Evolutionary conservation across 2,113 vertebrate species (phyloP), one percentile per base, ranked within the genome.

Genomic region (Platichthys stellatus): DNA sequence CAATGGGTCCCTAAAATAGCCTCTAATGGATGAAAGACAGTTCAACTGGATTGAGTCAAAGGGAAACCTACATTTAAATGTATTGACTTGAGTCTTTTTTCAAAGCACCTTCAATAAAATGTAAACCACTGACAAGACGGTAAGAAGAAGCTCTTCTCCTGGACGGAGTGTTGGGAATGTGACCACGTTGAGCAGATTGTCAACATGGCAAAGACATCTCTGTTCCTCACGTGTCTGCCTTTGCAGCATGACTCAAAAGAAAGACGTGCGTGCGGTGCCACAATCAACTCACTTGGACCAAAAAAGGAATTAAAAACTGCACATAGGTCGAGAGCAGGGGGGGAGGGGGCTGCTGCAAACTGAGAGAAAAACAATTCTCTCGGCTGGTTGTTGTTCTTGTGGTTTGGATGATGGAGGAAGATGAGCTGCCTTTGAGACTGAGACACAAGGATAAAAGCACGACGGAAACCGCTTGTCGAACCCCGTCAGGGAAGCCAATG

Each of bases 331-430:
- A 10, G 59, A 64, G 74, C 31, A 2, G 68, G 20, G 20, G 17
- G 61, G 24, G 20, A 24, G 64, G 40, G 24, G 72, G 69, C 4
- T 31, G 28, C 28, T 4, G 28, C 28, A 3, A 31, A 69, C 9
- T 21, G 75, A 60, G 78, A 69, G 69, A 72, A 80, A 86, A 84
- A 86, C 78, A 64, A 53, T 70, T 57, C 24, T 47, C 74, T 53
- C 70, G 78, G 70, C 64, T 23, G 23, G 23, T 23, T 23, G 23
- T 23, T 23, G 23, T 23, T 23, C 23, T 69, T 74, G 81, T 13
- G 43, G 23, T 38, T 78, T 60, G 38, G 58, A 73, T 72, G 47
- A 28, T 26, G 69, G 43, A 75, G 56, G 62, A 63, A 31, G 67
- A 86, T 71, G 54, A 63, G 62, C 60, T 58, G 3, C 65, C 63